Evolutionary conservation across 2,113 vertebrate genomes (phyloP).

Genomic region (Anarhynchus alexandrinus): DNA sequence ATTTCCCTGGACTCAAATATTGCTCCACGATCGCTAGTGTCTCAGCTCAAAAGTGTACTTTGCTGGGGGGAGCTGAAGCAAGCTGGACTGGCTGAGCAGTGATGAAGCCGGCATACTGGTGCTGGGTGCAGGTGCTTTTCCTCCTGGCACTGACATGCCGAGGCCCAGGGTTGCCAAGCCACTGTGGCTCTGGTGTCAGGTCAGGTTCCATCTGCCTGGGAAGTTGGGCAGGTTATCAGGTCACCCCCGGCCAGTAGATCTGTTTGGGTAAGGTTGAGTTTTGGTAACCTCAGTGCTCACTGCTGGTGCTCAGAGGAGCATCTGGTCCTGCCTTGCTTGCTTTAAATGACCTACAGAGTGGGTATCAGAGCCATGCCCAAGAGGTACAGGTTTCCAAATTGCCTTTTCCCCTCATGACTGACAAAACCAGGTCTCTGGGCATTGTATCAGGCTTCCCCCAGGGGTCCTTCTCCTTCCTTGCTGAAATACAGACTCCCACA

Average conservation of each 20-base stretch:
- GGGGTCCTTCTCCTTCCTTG: neutral
- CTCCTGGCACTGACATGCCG: neutral
- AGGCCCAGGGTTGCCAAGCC: neutral
- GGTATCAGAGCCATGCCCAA: neutral
- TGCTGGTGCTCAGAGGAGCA: neutral
- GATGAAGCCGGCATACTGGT: fast-evolving
- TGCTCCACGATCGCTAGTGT: fast-evolving
- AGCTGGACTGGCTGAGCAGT: fast-evolving
- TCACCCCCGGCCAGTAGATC: neutral
- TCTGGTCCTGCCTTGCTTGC: neutral
- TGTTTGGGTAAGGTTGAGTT: neutral
- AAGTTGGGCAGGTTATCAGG: neutral
- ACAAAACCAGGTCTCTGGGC: neutral
- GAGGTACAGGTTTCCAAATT: neutral
- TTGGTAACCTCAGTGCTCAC: neutral
- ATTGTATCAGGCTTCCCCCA: neutral
- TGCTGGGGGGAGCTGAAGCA: neutral
- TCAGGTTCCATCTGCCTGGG: neutral
- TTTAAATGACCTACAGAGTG: neutral
- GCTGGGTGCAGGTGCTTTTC: neutral
- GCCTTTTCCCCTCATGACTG: neutral
- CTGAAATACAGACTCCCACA: neutral
- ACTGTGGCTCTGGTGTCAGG: fast-evolving
- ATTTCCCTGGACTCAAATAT: fast-evolving
- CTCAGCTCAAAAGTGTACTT: neutral